phyloP scores from a whole-genome alignment of 2,113 vertebrate species.

The Nothoprocta perdicaria region DNA sequence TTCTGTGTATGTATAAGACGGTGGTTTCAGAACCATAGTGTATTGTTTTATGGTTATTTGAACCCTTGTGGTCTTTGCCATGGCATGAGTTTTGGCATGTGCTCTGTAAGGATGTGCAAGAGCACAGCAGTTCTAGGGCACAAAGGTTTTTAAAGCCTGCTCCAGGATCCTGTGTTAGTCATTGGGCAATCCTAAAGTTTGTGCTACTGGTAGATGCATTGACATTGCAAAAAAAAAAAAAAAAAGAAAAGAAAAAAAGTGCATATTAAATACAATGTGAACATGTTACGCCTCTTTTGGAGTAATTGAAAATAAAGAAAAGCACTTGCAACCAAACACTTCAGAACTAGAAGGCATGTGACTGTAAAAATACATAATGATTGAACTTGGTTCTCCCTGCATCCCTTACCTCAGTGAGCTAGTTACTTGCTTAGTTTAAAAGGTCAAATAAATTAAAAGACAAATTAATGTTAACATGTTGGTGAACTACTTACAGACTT shows the following conservation, averaged over 20 bases:
- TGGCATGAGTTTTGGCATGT: neutral
- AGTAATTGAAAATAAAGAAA: constrained; percentile 61
- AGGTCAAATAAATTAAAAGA: constrained; percentile 81
- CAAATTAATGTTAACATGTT: constrained; percentile 79
- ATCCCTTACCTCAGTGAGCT: constrained; percentile 62
- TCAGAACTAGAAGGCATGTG: neutral
- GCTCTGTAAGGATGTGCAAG: neutral
- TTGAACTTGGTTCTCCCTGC: constrained; percentile 55
- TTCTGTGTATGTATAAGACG: neutral
- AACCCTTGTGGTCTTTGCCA: neutral
- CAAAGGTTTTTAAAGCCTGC: neutral
- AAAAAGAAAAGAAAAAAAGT: neutral
- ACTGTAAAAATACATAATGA: neutral
- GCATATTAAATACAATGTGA: neutral
- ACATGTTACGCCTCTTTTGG: constrained; percentile 45
- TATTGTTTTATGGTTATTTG: neutral
- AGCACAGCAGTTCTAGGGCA: neutral
- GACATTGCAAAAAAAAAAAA: neutral
- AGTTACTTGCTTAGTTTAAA: constrained; percentile 75
- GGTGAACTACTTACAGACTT: constrained; percentile 73
- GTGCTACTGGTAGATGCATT: neutral
- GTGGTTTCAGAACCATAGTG: neutral
- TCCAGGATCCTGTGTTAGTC: neutral
- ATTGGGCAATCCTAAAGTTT: neutral
- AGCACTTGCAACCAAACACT: constrained; percentile 40